These are phyloP conservation scores for Rattus norvegicus DNA, from an alignment of 2,113 vertebrate genomes.

Conservation along the genomic window GRCr8 NC_086039.1:60004501-60005000, in stretches of 20 bases:
- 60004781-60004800: not conserved
- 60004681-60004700: not conserved
- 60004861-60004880: not conserved
- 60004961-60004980: no score
- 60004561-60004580: not conserved
- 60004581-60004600: not conserved
- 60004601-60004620: not conserved
- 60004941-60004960: no score
- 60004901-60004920: no score
- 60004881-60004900: not conserved
- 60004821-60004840: not conserved
- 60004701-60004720: not conserved
- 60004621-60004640: not conserved
- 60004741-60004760: not conserved
- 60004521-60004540: slow-evolving; percentile 16
- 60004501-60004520: not conserved
- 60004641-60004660: not conserved
- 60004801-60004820: not conserved
- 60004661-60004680: not conserved
- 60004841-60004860: not conserved
- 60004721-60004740: not conserved
- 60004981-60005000: no score
- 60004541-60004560: not conserved
- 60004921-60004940: not conserved
- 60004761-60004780: not conserved